Conservation (phyloP, 2,888 invertebrate genomes). For the Plusia festucae region DNA sequence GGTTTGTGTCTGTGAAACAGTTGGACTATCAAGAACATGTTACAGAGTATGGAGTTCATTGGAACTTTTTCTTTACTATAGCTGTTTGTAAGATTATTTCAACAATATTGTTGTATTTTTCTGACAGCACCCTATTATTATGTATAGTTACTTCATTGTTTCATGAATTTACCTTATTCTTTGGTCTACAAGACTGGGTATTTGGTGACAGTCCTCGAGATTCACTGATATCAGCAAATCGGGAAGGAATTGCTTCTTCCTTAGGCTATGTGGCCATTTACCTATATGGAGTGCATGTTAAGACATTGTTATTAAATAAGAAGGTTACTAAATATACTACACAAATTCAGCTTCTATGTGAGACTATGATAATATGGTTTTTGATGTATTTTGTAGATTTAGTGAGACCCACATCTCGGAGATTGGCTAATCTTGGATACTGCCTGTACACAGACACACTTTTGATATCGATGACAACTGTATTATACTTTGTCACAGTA, state of each 20-base stretch:
- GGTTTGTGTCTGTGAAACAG: conserved; percentile 90
- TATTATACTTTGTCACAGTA: conserved; percentile 73
- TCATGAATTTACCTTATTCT: conserved; percentile 91
- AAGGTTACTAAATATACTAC: conserved; percentile 62
- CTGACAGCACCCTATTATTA: conserved; percentile 87
- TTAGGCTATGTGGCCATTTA: conserved; percentile 96
- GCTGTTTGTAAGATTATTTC: conserved; percentile 94
- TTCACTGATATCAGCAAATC: conserved; percentile 94
- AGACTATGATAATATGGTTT: conserved; percentile 76
- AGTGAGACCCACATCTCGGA: conserved; percentile 92
- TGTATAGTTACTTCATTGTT: conserved; percentile 88
- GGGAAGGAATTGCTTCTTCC: conserved; percentile 96
- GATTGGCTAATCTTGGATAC: conserved; percentile 95
- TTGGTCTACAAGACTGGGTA: conserved; percentile 92
- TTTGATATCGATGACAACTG: conserved; percentile 81
- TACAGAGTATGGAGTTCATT: conserved; percentile 98
- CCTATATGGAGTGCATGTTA: conserved; percentile 92
- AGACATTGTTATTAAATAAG: conserved; percentile 84
- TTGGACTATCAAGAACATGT: conserved; percentile 96
- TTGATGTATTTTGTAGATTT: conserved; percentile 83
- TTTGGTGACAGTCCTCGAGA: conserved; percentile 89
- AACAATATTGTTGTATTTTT: conserved; percentile 88
- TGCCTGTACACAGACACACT: conserved; percentile 93
- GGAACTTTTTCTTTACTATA: conserved; percentile 99
- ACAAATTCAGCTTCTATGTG: conserved; percentile 57